phyloP scores from a whole-genome alignment of 2,113 vertebrate species.

The Neoarius graeffei region DNA sequence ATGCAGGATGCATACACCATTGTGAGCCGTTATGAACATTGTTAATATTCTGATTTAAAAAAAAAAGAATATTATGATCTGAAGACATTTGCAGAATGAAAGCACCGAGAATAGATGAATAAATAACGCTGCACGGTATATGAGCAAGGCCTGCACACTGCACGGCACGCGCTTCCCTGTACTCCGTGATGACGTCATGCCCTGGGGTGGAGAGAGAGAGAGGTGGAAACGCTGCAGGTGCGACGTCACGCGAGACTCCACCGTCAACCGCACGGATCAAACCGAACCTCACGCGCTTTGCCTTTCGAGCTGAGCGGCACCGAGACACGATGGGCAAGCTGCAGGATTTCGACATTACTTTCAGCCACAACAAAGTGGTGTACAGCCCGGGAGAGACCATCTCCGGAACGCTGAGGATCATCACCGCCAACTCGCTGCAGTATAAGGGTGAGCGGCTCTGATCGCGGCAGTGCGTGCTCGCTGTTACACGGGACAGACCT shows the following conservation, averaged over 20 bases:
- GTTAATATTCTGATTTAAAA: not conserved
- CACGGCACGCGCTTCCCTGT: not conserved
- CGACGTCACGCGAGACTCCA: conserved; percentile 30
- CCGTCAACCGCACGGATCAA: not conserved
- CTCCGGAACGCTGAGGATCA: conserved; percentile 82
- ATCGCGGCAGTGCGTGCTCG: not conserved
- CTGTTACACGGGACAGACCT: not conserved
- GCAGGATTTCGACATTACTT: conserved; percentile 87
- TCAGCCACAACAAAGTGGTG: conserved; percentile 86
- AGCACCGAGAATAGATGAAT: not conserved
- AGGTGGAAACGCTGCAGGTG: conserved; percentile 52
- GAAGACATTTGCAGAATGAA: not conserved
- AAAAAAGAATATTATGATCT: no score
- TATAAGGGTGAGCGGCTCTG: conserved; percentile 81
- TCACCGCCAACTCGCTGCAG: conserved; percentile 76
- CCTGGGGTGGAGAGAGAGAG: not conserved
- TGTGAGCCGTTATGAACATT: not conserved
- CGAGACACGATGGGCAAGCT: conserved; percentile 84
- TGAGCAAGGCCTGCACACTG: not conserved
- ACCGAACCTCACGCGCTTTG: conserved; percentile 30
- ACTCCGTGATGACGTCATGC: conserved; percentile 49
- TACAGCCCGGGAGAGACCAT: conserved; percentile 90
- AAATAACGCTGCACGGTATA: not conserved
- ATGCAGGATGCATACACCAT: not conserved
- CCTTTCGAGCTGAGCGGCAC: conserved; percentile 22